Base-by-base conservation (phyloP, 2,113 vertebrate species). In the Bubalus kerabau region DNA sequence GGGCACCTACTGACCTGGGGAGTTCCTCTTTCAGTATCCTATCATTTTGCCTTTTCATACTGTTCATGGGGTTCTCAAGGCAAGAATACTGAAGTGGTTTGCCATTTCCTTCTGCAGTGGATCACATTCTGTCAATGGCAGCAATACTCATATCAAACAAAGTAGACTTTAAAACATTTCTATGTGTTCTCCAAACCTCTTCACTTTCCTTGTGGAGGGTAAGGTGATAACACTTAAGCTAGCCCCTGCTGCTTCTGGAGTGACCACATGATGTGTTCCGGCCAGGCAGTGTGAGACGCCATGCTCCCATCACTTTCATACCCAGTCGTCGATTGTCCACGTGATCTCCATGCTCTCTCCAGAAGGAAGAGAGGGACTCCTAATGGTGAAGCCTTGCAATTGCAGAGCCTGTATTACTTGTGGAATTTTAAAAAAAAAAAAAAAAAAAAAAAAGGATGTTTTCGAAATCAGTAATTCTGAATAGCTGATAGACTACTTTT, bases 151-250 rank as follows among this genome's bases (percentile, higher is more conserved):
- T 7, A n/a, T 54, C 80, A 82, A 52, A 82, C 48, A 52, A 82
- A 82, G 30, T n/a, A 82, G 48, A 82, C 48, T 82, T 82, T 60
- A 6, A 50, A 32, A n/a, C 56, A 19, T 32, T 46, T 43, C 28
- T 24, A 12, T 10, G 1, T 23, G 19, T 50, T 89, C 78, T 64
- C 32, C 54, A 91, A 12, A 74, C 43, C 28, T 28, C 28, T 23
- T 64, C 24, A 19, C 15, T 30, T 57, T 59, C 21, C 32, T 43
- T 7, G 1, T 2, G 0, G 26, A 48, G 50, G 14, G 43, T 28
- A 59, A 59, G 57, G 56, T 11, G n/a, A 28, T 54, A 82, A n/a
- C 6, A 2, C 52, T 83, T n/a, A 17, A 17, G 4, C 52, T 59
- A 84, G 43, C n/a, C 16, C 15, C 40, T 15, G 7, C 23, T 78